Evolutionary conservation across 2,888 invertebrate genomes (phyloP), one percentile per base, ranked within the genome.

Genomic region (Nematopogon swammerdamellus): DNA sequence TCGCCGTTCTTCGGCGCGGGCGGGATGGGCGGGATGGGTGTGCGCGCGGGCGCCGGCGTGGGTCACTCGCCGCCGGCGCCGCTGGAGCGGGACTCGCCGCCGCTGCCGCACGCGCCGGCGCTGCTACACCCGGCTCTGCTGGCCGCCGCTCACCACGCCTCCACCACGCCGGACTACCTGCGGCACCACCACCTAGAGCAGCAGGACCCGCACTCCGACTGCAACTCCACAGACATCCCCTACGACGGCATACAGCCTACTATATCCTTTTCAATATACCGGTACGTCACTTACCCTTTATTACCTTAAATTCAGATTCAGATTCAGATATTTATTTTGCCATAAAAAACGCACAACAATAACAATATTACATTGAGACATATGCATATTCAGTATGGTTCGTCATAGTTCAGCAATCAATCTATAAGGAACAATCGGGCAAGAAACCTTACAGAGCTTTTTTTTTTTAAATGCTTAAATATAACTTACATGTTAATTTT

Each of bases 171-270:
- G 48, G 92, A 92, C 75, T 91, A 91, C 80, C 84, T 80, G 60
- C 84, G 63, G 76, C 85, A 66, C 84, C 89, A 85, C 87, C 91
- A 83, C 85, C 72, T 49, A 85, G 92, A 92, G 81, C 85, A 87
- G 68, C 89, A 89, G 65, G 93, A 93, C 72, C 85, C 90, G 55
- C 89, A 88, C 70, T 92, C 92, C 59, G 93, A 94, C 81, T 92
- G 93, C 84, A 93, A 92, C 82, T 90, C 92, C 63, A 92, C 88
- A 55, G 94, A 94, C 76, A 89, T 92, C 79, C 87, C 88, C 66
- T 94, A 92, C 84, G 95, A 94, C 75, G 92, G 92, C 73, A 86
- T 92, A 81, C 91, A 92, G 83, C 92, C 93, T 87, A 92, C 93
- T 85, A 93, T 95, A 92, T 94, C 94, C 90, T 94, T 94, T 92